These are phyloP conservation scores for Choreutis nemorana DNA, from an alignment of 2,888 invertebrate genomes.

Conservation along the genomic window DNA sequence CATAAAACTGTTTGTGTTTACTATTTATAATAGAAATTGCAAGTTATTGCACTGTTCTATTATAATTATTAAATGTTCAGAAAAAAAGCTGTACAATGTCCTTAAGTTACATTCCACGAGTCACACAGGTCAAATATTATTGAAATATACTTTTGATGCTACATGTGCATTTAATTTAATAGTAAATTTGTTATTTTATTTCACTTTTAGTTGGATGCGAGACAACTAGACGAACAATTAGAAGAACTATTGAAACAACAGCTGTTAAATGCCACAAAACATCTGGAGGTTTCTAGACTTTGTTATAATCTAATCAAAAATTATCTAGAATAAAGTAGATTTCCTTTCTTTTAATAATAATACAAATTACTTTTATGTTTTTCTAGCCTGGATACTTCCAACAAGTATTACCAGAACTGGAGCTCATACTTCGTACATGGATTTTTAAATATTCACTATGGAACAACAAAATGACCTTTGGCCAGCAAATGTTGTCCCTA, in stretches of 20 bases:
- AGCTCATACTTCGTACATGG: slow-evolving; percentile 70
- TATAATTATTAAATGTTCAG: too few species aligned
- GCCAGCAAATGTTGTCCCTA: slow-evolving; percentile 82
- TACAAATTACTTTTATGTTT: slow-evolving; percentile 5
- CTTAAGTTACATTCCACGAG: slow-evolving; percentile 38
- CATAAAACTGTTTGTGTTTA: too few species aligned
- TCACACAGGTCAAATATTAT: slow-evolving; percentile 37
- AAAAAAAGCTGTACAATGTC: too few species aligned
- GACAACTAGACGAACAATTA: slow-evolving; percentile 82
- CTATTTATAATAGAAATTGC: too few species aligned
- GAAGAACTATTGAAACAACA: slow-evolving; percentile 74
- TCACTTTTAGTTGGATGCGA: slow-evolving; percentile 73
- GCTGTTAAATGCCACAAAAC: slow-evolving; percentile 69
- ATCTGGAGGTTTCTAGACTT: slow-evolving; percentile 67
- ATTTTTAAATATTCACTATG: slow-evolving; percentile 77
- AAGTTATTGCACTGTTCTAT: too few species aligned
- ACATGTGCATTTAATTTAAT: slow-evolving; percentile 1
- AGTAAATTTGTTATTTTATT: slow-evolving; percentile 4
- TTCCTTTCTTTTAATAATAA: slow-evolving; percentile 1
- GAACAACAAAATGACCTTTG: slow-evolving; percentile 76
- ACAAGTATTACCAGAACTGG: slow-evolving; percentile 74
- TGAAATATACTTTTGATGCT: neutral
- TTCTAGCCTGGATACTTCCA: slow-evolving; percentile 70
- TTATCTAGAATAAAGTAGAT: neutral
- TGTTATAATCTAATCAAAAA: neutral